A percentile compares a stretch with the other conserved stretches of the same genome.
These are phyloP conservation scores for Gymnocephalus cernua DNA, from an alignment of 2,113 vertebrate species.

Conservation along the genomic window DNA sequence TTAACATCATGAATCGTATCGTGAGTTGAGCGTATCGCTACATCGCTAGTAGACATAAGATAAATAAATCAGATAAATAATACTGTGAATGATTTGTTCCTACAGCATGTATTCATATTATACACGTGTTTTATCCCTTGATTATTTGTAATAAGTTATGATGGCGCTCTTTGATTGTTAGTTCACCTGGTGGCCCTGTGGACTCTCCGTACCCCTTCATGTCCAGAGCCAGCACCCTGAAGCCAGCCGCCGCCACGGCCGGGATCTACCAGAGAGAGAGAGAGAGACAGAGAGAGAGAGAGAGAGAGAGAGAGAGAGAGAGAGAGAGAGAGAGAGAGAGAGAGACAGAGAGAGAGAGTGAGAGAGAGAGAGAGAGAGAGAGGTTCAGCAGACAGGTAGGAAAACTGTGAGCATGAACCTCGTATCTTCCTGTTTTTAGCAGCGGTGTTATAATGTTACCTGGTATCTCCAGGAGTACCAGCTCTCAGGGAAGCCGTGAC, in stretches of 20 bases:
- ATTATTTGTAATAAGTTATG: no score
- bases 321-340: no score
- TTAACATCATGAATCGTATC: no score
- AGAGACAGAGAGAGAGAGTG: no score
- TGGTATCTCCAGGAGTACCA: slow-evolving; percentile 94
- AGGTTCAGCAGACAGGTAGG: background rate
- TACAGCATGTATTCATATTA: no score
- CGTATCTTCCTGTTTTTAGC: background rate
- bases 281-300: no score
- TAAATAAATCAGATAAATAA: no score
- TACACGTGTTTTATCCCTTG: no score
- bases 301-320: no score
- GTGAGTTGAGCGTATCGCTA: no score
- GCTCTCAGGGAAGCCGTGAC: slow-evolving; percentile 90
- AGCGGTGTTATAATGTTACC: slow-evolving; percentile 71
- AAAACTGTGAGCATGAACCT: background rate
- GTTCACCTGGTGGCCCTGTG: slow-evolving; percentile 56
- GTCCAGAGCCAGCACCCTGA: slow-evolving; percentile 86
- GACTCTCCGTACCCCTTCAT: slow-evolving; percentile 86
- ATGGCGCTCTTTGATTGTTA: background rate
- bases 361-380: background rate
- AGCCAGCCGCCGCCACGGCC: slow-evolving; percentile 88
- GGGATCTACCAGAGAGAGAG: slow-evolving; percentile 83
- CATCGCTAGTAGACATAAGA: no score
- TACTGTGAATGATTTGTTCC: no score